A percentile compares a stretch with the other conserved stretches of the same genome.
Conservation (phyloP, 1,140 invertebrate species). For the Calliopsis andreniformis region DNA sequence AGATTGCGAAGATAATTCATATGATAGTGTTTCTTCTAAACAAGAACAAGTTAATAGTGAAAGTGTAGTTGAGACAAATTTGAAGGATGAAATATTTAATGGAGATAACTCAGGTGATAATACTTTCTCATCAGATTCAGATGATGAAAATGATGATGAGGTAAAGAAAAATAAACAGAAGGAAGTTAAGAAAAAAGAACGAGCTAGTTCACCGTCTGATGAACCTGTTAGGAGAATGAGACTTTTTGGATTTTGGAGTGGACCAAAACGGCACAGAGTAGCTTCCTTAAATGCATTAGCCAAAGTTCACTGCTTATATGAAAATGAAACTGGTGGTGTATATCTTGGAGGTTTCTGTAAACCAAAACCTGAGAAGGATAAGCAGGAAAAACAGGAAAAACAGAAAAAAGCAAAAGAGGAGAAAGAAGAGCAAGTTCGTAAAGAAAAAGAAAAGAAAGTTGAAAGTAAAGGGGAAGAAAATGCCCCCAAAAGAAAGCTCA, state of each 20-base stretch:
- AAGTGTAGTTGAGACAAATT: conserved; percentile 63
- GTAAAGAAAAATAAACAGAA: conserved; percentile 62
- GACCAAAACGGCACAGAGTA: conserved; percentile 90
- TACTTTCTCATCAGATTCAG: conserved; percentile 67
- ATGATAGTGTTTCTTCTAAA: conserved; percentile 49
- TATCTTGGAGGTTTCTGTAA: conserved; percentile 83
- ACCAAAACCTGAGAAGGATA: conserved; percentile 77
- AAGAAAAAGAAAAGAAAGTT: conserved; percentile 72
- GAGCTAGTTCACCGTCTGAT: conserved; percentile 69
- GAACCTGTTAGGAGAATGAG: conserved; percentile 80
- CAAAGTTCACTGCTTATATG: conserved; percentile 95
- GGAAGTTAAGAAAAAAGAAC: conserved; percentile 62
- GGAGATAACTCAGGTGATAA: conserved; percentile 60
- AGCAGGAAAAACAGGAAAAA: conserved; percentile 73
- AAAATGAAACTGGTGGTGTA: conserved; percentile 90
- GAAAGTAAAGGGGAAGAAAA: conserved; percentile 64
- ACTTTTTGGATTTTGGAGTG: conserved; percentile 84
- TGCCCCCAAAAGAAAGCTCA: conserved; percentile 83
- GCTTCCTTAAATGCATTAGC: conserved; percentile 94
- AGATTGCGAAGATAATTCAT: conserved; percentile 55
- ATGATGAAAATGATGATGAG: conserved; percentile 63
- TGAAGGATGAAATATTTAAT: conserved; percentile 74
- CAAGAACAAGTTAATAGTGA: conserved; percentile 54
- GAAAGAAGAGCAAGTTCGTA: conserved; percentile 51
- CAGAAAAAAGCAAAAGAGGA: conserved; percentile 69